Conservation (phyloP, 1,140 invertebrate species). For the Aphis craccivora region DNA sequence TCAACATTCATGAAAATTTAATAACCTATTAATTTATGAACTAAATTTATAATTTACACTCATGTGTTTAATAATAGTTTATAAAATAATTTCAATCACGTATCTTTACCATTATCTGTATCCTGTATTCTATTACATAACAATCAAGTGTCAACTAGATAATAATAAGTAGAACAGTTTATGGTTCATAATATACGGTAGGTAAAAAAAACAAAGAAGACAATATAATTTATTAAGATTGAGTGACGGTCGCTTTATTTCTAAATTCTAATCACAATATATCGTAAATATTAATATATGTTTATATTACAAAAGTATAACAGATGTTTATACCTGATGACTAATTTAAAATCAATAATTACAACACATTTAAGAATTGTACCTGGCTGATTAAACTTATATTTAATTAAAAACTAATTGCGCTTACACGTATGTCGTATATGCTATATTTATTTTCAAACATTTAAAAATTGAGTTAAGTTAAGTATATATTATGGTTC, state of each 20-base stretch:
- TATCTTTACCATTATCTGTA: background rate
- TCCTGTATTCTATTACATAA: background rate
- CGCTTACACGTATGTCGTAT: too few relatives aligned
- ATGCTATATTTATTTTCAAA: background rate
- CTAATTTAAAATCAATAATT: background rate
- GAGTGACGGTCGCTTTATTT: background rate
- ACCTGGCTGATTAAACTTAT: background rate
- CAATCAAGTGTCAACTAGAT: background rate
- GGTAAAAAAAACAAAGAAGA: background rate
- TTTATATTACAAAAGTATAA: background rate
- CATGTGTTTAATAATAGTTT: background rate
- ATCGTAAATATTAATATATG: background rate
- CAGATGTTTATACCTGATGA: background rate
- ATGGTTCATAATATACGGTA: too few relatives aligned
- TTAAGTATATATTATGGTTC: background rate
- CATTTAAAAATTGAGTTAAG: background rate
- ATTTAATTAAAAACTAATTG: background rate
- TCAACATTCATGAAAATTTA: background rate
- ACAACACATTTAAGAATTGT: background rate
- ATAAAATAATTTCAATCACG: background rate
- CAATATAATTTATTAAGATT: too few relatives aligned
- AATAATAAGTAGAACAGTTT: background rate
- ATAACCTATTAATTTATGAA: background rate
- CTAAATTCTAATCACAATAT: background rate
- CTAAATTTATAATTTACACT: background rate